Evolutionary conservation across 2,113 vertebrate genomes (phyloP), one percentile per base, ranked within the genome.

Genomic region (Eulacestoma nigropectus): DNA sequence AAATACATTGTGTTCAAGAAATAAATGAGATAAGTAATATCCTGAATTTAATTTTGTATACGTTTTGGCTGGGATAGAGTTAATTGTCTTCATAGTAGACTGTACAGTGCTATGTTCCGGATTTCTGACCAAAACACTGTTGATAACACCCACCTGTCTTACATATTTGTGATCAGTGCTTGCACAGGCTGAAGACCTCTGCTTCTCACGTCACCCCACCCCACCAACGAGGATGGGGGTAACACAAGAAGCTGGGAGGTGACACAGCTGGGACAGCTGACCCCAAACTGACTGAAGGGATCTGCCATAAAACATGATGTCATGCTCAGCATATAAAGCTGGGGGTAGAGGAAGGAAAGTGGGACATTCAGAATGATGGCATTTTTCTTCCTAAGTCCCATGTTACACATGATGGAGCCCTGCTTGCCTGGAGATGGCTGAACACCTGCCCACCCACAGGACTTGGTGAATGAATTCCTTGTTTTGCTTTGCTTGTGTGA

Each of bases 141-240:
- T 75, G 33, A 11, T 69, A 52, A 85, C 20, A 78, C 14, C 3
- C 3, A 25, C 26, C 20, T 44, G 8, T 41, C 37, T 81, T 69
- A 57, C 5, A 11, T 59, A 5, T 16, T 59, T 9, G 16, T 78
- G 17, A 74, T 16, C 19, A 57, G 23, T 10, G 6, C 21, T 63
- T 49, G 4, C 44, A 57, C n/a, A 81, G 33, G 5, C 2, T 56
- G 35, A 69, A 64, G 7, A 46, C 8, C 32, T 12, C 10, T 49
- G 32, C 4, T 41, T 47, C 20, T 69, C 60, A 33, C 1, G 0
- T 9, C 5, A 18, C 10, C 14, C 27, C 5, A 12, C 17, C 35
- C 21, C 10, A 7, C 8, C 50, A 1, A 32, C 1, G 2, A 81
- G n/a, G 19, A 11, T 78, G 10, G 1, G 6, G 17, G 0, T 11